Evolutionary conservation across 1,140 invertebrate genomes (phyloP).

Genomic region (Pseudomyrmex cubaensis): DNA sequence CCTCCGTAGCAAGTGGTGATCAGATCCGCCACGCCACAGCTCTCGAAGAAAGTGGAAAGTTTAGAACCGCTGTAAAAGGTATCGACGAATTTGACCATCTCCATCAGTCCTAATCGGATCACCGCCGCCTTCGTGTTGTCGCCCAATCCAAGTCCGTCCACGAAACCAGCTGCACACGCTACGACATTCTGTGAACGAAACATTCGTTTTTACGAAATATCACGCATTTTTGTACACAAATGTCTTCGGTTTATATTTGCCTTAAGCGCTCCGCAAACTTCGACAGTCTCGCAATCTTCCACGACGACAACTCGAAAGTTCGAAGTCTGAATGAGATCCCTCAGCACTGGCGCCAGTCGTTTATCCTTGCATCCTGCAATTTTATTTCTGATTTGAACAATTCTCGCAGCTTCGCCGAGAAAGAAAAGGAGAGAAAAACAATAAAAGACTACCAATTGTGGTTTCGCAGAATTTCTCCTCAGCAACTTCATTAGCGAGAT

Average conservation of each 20-base stretch:
- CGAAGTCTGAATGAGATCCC: constrained; percentile 90
- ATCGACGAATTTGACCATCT: constrained; percentile 90
- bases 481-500: constrained; percentile 92
- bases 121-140: constrained; percentile 96
- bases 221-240: no score
- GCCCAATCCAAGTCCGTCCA: constrained; percentile 91
- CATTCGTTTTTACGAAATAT: background rate
- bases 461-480: constrained; percentile 94
- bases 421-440: background rate
- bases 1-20: constrained; percentile 95
- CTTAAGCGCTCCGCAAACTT: constrained; percentile 94
- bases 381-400: constrained; percentile 4
- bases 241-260: constrained; percentile 77
- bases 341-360: constrained; percentile 87
- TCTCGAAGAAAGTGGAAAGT: constrained; percentile 93
- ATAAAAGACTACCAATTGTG: constrained; percentile 89
- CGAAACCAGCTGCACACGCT: constrained; percentile 93
- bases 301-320: constrained; percentile 93
- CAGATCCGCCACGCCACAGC: constrained; percentile 94
- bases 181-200: constrained; percentile 90
- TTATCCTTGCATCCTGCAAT: constrained; percentile 86
- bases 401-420: background rate
- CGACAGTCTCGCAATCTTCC: constrained; percentile 91
- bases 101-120: constrained; percentile 93
- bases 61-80: constrained; percentile 87